A percentile compares a stretch with the other conserved stretches of the same genome.
Evolutionary conservation across 2,113 vertebrate genomes (phyloP).

Genomic region (Cacatua alba): DNA sequence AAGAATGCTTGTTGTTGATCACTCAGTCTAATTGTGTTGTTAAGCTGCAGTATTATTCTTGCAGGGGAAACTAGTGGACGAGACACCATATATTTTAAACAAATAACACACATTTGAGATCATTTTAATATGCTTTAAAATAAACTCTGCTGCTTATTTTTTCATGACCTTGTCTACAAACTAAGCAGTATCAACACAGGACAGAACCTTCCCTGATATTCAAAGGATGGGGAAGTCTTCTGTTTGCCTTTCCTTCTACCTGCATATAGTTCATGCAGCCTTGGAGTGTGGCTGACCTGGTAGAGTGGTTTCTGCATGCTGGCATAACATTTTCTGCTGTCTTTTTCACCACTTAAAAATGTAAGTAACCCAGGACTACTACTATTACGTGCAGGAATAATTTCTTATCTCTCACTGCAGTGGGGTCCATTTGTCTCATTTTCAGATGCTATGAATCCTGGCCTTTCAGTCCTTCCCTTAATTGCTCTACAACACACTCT

Average conservation of each 20-base stretch:
- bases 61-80: not conserved
- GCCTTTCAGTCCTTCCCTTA: not conserved
- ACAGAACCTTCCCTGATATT: not conserved
- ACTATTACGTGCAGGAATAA: not conserved
- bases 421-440: not conserved
- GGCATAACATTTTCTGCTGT: not conserved
- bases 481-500: not conserved
- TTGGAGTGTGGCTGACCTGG: not conserved
- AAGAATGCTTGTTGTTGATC: not conserved
- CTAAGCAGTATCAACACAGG: not conserved
- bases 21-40: not conserved
- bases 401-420: not conserved
- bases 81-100: not conserved
- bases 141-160: not conserved
- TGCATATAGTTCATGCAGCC: not conserved
- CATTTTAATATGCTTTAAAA: not conserved
- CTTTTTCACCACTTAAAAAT: not conserved
- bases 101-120: not conserved
- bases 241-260: not conserved
- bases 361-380: not conserved
- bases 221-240: not conserved
- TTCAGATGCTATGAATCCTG: not conserved
- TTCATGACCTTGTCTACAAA: not conserved
- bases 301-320: not conserved
- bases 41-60: not conserved